Evolutionary conservation across 2,888 invertebrate genomes (phyloP).

Genomic region (Athalia cordata): DNA sequence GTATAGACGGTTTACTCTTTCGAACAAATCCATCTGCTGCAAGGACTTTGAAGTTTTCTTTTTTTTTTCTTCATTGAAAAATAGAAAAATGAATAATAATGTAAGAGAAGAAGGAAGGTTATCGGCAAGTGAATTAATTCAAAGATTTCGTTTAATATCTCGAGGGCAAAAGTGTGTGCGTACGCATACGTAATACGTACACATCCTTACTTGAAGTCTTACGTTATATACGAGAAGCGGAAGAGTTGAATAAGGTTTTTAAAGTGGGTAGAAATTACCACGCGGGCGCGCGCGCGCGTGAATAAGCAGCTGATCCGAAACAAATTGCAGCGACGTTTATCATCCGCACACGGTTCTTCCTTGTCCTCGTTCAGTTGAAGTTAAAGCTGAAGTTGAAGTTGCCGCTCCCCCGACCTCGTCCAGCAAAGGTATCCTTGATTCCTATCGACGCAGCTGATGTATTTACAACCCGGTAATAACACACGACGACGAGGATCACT

Average conservation of each 20-base stretch:
- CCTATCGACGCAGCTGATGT: constrained; percentile 40
- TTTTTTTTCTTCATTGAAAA: neutral
- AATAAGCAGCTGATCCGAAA: constrained; percentile 36
- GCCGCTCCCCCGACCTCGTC: neutral
- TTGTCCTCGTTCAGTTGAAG: constrained; percentile 11
- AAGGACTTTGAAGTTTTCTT: neutral
- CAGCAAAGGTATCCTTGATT: constrained; percentile 31
- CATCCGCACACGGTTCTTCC: constrained; percentile 38
- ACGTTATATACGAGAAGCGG: neutral
- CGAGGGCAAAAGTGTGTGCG: neutral
- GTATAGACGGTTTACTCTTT: neutral
- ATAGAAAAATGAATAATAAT: too few relatives aligned
- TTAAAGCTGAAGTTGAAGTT: too few relatives aligned
- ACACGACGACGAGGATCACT: constrained; percentile 5
- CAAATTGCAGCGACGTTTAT: constrained; percentile 42
- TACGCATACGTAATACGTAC: too few relatives aligned
- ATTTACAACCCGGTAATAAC: constrained; percentile 44
- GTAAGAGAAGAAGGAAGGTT: too few relatives aligned
- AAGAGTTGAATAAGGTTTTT: neutral
- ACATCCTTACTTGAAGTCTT: too few relatives aligned
- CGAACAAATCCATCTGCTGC: neutral
- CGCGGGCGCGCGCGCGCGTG: neutral
- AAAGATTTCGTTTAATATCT: neutral
- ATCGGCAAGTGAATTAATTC: too few relatives aligned
- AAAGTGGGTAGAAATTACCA: neutral